These are phyloP conservation scores for Magallana nippona DNA, from an alignment of 2,888 invertebrate species.

Conservation along the genomic window DNA sequence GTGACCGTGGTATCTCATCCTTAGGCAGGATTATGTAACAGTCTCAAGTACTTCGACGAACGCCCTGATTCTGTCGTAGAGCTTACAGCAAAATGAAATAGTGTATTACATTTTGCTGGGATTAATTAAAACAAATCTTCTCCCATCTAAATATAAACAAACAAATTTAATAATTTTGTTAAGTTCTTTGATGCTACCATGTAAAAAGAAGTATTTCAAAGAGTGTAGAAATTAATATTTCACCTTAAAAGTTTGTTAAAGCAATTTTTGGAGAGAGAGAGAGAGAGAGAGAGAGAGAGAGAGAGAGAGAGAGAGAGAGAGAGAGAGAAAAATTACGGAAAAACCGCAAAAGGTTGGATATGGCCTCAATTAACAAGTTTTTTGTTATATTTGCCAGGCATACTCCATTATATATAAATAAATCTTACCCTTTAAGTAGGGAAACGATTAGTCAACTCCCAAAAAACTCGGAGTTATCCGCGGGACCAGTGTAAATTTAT, in stretches of 20 bases:
- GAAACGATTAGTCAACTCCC: background rate
- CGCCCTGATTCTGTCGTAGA: slow-evolving; percentile 4
- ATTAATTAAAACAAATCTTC: background rate
- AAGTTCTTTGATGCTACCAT: too few relatives aligned
- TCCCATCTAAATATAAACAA: too few relatives aligned
- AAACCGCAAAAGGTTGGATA: background rate
- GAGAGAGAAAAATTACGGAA: too few relatives aligned
- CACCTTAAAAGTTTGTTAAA: too few relatives aligned
- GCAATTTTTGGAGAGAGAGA: too few relatives aligned
- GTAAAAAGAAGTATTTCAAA: too few relatives aligned
- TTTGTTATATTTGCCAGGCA: background rate
- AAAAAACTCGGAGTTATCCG: background rate
- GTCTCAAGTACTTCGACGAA: background rate
- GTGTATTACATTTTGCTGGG: background rate
- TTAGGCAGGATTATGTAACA: background rate
- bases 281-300: too few relatives aligned
- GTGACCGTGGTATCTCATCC: background rate
- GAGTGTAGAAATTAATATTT: too few relatives aligned
- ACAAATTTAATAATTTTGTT: too few relatives aligned
- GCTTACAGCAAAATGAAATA: background rate
- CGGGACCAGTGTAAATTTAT: background rate
- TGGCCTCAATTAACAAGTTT: background rate
- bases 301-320: too few relatives aligned
- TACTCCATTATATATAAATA: background rate
- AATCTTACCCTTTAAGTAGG: slow-evolving; percentile 20